phyloP scores from a whole-genome alignment of 2,888 invertebrate species.

The Xylocampa areola region DNA sequence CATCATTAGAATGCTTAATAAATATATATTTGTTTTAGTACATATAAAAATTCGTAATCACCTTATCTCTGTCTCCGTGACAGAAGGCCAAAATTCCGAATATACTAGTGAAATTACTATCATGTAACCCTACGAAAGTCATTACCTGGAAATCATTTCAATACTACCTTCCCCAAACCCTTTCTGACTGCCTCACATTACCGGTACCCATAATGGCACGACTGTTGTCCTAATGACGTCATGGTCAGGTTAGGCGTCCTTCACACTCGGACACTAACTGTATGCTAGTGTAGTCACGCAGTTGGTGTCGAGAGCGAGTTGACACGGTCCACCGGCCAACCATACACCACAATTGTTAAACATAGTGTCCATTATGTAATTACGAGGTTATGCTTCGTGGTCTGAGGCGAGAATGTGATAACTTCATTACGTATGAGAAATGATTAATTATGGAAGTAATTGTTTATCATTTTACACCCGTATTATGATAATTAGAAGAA shows the following conservation, averaged over 20 bases:
- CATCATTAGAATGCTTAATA: too few relatives aligned
- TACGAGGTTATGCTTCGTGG: slow-evolving; percentile 37
- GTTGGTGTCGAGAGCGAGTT: slow-evolving; percentile 69
- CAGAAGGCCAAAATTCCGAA: too few relatives aligned
- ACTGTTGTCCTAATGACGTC: slow-evolving; percentile 56
- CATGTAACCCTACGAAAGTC: too few relatives aligned
- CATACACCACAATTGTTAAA: slow-evolving; percentile 53
- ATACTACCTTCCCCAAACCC: neutral
- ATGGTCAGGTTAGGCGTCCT: slow-evolving; percentile 39
- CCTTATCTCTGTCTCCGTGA: too few relatives aligned
- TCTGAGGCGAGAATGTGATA: slow-evolving; percentile 13
- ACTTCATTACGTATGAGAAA: slow-evolving; percentile 28
- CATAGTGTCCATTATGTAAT: slow-evolving; percentile 48
- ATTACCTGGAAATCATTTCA: too few relatives aligned
- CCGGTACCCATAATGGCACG: slow-evolving; percentile 35
- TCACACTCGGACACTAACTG: slow-evolving; percentile 9
- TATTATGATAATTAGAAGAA: neutral
- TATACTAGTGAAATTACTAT: too few relatives aligned
- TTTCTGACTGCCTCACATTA: slow-evolving; percentile 16
- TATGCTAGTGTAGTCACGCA: slow-evolving; percentile 34
- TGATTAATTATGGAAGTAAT: slow-evolving; percentile 1
- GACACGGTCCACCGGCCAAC: slow-evolving; percentile 68
- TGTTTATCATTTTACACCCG: neutral
- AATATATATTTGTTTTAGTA: too few relatives aligned
- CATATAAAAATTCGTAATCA: too few relatives aligned